Evolutionary conservation across 2,113 vertebrate species (phyloP).

Genomic region (Carassius auratus): DNA sequence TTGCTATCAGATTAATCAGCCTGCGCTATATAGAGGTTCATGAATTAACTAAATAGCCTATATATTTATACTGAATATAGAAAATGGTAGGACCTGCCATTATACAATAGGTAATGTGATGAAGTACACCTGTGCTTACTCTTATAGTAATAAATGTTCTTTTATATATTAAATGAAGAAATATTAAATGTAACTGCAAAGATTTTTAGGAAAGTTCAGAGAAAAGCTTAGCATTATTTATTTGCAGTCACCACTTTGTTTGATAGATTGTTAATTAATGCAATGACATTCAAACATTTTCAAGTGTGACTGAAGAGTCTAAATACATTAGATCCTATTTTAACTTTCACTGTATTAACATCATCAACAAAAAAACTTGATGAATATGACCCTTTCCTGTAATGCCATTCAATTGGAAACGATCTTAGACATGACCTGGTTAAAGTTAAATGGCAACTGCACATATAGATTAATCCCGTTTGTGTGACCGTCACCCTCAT

Average conservation of each 20-base stretch:
- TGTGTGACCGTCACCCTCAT: conserved; percentile 3
- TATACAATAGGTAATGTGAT: no score
- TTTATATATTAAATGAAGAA: no score
- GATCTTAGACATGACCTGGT: conserved; percentile 6
- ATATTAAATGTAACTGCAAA: no score
- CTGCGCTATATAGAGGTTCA: no score
- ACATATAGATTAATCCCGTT: conserved; percentile 32
- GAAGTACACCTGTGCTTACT: no score
- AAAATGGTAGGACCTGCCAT: no score
- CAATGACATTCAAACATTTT: background rate
- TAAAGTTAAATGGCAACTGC: background rate
- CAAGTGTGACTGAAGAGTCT: background rate
- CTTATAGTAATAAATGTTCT: no score
- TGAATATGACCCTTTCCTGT: conserved; percentile 1
- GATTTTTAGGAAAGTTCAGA: no score
- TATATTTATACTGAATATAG: no score
- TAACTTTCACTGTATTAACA: background rate
- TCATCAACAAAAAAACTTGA: background rate
- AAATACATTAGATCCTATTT: background rate
- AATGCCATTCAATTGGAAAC: background rate
- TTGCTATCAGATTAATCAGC: no score
- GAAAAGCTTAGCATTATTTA: no score
- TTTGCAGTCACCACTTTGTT: background rate
- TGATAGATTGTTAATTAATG: background rate
- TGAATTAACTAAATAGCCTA: no score